Base-by-base conservation (phyloP, 2,888 invertebrate genomes). In the Saturnia japonica region DNA sequence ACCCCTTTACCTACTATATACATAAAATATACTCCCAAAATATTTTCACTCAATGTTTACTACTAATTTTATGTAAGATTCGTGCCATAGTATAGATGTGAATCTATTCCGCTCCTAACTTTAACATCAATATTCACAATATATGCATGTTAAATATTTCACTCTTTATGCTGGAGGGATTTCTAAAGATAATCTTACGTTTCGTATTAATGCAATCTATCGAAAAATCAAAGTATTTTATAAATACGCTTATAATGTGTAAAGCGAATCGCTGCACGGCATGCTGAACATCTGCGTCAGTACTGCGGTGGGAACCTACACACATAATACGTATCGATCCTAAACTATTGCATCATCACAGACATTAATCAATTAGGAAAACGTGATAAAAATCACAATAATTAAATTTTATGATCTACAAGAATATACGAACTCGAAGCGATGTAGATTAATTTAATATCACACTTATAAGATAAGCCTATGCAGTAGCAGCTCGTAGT, bases 281-380 rank as follows among this genome's bases (percentile, higher is more conserved):
- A 74, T 77, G 78, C 76, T 77, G 76, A 76, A 77, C 78, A 77
- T 79, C 74, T 76, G 80, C 77, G 77, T 79, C 79, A 76, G 77
- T 80, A 78, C 82, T 82, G 83, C 88, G 88, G 90, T 91, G 89
- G 91, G 91, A 87, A 81, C 74, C 76, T 81, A 78, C 67, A 83
- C 78, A 82, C 80, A 82, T 81, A 60, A 60, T 16, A 83, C 80
- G 82, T 80, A 85, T 77, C 81, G 78, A 83, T 79, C 78, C 85
- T 88, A 85, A 87, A 84, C 83, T 88, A 90, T 87, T 85, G 88
- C 82, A 85, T 85, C 87, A 93, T 93, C 93, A 93, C 93, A 93
- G 93, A 89, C 88, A 90, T 87, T 85, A 88, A 85, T 88, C 87
- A 87, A 88, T 87, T 88, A 91, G 88, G 87, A 60, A 84, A 90